These are phyloP conservation scores for Charina bottae DNA, from an alignment of 2,113 vertebrate species.

Conservation along the genomic window DNA sequence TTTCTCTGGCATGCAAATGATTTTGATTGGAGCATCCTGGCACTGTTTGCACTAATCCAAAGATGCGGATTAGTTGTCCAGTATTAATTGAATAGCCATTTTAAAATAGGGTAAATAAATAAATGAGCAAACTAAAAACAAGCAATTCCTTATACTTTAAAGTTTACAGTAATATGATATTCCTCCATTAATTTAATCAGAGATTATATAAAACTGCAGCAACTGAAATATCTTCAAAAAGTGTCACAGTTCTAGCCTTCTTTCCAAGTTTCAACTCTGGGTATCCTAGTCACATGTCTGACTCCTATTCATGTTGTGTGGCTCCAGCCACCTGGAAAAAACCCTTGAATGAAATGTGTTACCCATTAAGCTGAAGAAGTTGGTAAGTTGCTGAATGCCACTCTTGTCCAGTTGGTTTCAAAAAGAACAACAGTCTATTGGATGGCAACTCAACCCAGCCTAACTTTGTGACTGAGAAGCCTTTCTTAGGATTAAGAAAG, in stretches of 20 bases:
- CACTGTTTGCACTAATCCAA: conserved; percentile 16
- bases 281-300: background rate
- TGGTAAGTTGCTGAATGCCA: background rate
- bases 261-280: background rate
- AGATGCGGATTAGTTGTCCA: background rate
- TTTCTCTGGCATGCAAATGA: background rate
- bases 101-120: background rate
- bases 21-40: conserved; percentile 11
- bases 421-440: background rate
- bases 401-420: background rate
- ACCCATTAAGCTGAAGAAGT: background rate
- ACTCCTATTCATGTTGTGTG: background rate
- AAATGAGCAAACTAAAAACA: background rate
- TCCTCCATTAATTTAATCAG: background rate
- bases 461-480: background rate
- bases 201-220: background rate
- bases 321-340: background rate
- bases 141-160: background rate
- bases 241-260: background rate
- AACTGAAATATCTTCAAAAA: background rate
- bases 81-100: background rate
- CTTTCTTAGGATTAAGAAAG: background rate
- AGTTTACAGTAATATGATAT: background rate
- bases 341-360: background rate
- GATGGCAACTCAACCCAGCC: background rate